phyloP scores from a whole-genome alignment of 2,888 invertebrate genomes.

The Habroteleia sp. region DNA sequence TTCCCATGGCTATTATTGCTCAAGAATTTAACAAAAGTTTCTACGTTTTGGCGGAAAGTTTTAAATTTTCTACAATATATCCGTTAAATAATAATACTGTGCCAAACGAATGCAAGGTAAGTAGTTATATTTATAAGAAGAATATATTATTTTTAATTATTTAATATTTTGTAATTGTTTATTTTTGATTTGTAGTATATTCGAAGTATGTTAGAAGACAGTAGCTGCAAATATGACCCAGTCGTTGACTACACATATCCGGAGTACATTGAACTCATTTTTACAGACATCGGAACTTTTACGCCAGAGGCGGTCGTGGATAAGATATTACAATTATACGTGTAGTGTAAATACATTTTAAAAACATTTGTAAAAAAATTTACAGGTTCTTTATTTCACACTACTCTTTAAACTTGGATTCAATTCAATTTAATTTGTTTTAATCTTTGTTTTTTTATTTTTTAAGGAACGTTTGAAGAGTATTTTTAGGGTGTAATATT shows the following conservation, averaged over 20 bases:
- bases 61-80: slow-evolving; percentile 96
- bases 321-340: slow-evolving; percentile 97
- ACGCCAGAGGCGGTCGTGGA: slow-evolving; percentile 99
- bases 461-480: no score
- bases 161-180: background rate
- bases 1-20: slow-evolving; percentile 92
- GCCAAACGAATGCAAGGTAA: slow-evolving; percentile 93
- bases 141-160: slow-evolving; percentile 40
- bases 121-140: slow-evolving; percentile 1
- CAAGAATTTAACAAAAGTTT: slow-evolving; percentile 96
- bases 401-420: no score
- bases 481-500: no score
- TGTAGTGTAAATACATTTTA: slow-evolving; percentile 84
- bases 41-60: slow-evolving; percentile 97
- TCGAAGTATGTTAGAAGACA: slow-evolving; percentile 80
- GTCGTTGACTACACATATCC: slow-evolving; percentile 99
- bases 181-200: slow-evolving; percentile 81
- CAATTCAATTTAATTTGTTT: no score
- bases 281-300: slow-evolving; percentile 97
- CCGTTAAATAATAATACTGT: slow-evolving; percentile 94
- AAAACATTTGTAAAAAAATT: no score
- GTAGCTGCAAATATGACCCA: slow-evolving; percentile 88
- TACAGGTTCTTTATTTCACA: no score
- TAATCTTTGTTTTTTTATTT: no score
- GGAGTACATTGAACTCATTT: slow-evolving; percentile 93